A percentile compares a stretch with the other conserved stretches of the same genome.
These are phyloP conservation scores for Linhomoeus sp. DNA, from an alignment of 2,888 invertebrate species.

Conservation along the genomic window DNA sequence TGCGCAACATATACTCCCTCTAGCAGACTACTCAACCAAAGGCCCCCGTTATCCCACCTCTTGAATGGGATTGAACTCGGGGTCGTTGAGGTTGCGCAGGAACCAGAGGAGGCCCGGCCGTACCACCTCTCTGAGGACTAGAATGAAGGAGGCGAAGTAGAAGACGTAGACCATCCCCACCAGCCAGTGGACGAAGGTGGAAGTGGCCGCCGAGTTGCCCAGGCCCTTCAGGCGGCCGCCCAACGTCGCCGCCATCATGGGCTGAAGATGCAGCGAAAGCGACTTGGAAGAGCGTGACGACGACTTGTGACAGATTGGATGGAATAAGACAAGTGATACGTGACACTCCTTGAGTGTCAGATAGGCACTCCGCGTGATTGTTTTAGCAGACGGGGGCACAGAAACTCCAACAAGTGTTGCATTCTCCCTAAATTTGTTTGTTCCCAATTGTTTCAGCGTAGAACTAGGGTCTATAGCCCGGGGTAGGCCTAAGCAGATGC, in stretches of 20 bases:
- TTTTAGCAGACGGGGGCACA: too few relatives aligned
- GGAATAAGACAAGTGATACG: too few relatives aligned
- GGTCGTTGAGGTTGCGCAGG: conserved; percentile 87
- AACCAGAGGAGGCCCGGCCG: conserved; percentile 97
- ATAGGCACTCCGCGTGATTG: too few relatives aligned
- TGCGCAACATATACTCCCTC: not conserved
- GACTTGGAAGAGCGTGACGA: too few relatives aligned
- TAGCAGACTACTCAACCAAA: not conserved
- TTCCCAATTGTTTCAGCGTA: too few relatives aligned
- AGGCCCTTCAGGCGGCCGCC: conserved; percentile 63
- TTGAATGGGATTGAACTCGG: conserved; percentile 96
- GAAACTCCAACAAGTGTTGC: too few relatives aligned
- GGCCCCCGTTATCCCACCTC: conserved; percentile 33
- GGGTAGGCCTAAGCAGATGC: too few relatives aligned
- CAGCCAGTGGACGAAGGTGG: conserved; percentile 95
- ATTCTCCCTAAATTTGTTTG: too few relatives aligned
- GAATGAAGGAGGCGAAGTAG: conserved; percentile 90
- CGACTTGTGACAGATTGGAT: too few relatives aligned
- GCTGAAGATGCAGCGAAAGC: conserved; percentile 11
- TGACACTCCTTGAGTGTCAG: too few relatives aligned
- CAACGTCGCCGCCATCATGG: conserved; percentile 46
- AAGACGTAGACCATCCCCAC: conserved; percentile 97
- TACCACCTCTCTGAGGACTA: conserved; percentile 71
- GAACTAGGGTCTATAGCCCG: too few relatives aligned
- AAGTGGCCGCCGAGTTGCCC: conserved; percentile 74